Percentiles rank a stretch among this genome's conserved stretches.
These are phyloP conservation scores for Octodonta nipae DNA, from an alignment of 2,888 invertebrate genomes.

Conservation along the genomic window DNA sequence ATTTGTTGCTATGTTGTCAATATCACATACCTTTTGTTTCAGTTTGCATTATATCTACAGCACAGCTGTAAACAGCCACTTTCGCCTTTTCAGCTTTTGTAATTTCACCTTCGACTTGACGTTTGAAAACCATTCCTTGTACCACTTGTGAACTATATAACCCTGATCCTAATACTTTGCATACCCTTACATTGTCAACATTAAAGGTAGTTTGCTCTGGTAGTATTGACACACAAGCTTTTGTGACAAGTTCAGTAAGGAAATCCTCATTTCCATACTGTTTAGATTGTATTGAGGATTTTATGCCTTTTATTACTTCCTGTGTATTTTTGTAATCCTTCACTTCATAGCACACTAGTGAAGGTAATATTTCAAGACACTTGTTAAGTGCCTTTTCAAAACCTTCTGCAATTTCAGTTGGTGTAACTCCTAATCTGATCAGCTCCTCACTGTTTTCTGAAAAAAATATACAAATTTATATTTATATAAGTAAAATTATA, in stretches of 20 bases:
- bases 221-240: conserved; percentile 78
- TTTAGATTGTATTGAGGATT: conserved; percentile 86
- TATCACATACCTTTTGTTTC: conserved; percentile 85
- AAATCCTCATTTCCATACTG: conserved; percentile 96
- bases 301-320: conserved; percentile 61
- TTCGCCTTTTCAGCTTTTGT: conserved; percentile 67
- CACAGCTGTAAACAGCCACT: conserved; percentile 87
- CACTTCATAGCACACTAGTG: conserved; percentile 64
- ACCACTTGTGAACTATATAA: conserved; percentile 66
- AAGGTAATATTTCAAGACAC: conserved; percentile 77
- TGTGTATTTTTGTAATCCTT: conserved; percentile 52
- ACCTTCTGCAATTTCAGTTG: conserved; percentile 89
- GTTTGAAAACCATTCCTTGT: conserved; percentile 95
- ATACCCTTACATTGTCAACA: conserved; percentile 93
- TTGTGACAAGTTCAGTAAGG: conserved; percentile 68
- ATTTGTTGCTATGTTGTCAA: too few relatives aligned
- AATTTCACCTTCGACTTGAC: conserved; percentile 86
- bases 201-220: conserved; percentile 83
- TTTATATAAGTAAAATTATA: too few relatives aligned
- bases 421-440: conserved; percentile 87
- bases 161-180: conserved; percentile 81
- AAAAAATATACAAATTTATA: conserved; percentile 7
- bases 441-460: conserved; percentile 79
- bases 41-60: conserved; percentile 89
- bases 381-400: conserved; percentile 85